phyloP scores from a whole-genome alignment of 1,140 invertebrate genomes.

The Saccostrea cuccullata region DNA sequence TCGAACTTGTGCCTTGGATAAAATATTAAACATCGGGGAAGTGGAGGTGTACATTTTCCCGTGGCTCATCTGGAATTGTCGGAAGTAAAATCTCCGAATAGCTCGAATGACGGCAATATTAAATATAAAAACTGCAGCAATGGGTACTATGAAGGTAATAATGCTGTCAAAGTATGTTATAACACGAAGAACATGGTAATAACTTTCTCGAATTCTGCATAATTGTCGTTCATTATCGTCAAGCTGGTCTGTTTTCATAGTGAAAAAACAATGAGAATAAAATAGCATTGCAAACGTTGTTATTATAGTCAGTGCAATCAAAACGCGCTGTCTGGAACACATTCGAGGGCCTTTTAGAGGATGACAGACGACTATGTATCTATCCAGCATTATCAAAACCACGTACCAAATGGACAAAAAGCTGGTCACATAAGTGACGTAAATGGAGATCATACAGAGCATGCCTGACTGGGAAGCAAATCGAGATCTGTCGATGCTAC shows the following conservation, averaged over 20 bases:
- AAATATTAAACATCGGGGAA: conserved; percentile 46
- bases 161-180: conserved; percentile 82
- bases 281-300: conserved; percentile 65
- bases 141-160: conserved; percentile 81
- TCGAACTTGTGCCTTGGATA: conserved; percentile 82
- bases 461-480: conserved; percentile 43
- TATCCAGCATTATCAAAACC: conserved; percentile 78
- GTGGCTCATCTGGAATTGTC: conserved; percentile 54
- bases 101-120: conserved; percentile 75
- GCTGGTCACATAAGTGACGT: conserved; percentile 73
- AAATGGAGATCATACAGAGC: conserved; percentile 71
- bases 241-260: conserved; percentile 52
- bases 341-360: conserved; percentile 72
- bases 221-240: conserved; percentile 72
- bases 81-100: conserved; percentile 58
- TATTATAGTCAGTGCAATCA: conserved; percentile 51
- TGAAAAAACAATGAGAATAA: conserved; percentile 70
- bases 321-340: conserved; percentile 68
- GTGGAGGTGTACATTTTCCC: conserved; percentile 38
- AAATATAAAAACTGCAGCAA: conserved; percentile 81
- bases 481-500: conserved; percentile 73
- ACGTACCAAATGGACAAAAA: conserved; percentile 78
- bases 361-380: conserved; percentile 76
- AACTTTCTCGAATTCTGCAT: conserved; percentile 52
- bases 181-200: conserved; percentile 65